Conservation (phyloP, 2,888 invertebrate genomes). For the Julus scanicus region DNA sequence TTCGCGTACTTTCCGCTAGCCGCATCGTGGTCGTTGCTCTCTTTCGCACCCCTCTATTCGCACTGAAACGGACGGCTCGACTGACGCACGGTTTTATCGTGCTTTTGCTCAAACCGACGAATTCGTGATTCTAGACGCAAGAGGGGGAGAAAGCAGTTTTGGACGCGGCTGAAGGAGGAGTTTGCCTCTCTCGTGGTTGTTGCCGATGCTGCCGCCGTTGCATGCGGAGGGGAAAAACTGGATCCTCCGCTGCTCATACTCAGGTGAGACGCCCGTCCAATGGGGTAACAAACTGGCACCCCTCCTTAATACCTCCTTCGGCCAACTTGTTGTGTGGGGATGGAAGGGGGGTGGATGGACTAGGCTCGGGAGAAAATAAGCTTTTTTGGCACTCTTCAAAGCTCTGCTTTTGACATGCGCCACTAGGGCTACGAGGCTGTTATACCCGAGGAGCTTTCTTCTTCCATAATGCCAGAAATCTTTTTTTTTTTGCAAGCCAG, state of each 20-base stretch:
- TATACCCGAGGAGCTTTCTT: background rate
- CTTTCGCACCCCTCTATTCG: background rate
- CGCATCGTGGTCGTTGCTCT: background rate
- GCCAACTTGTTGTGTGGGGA: background rate
- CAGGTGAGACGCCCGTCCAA: constrained; percentile 6
- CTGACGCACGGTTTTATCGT: background rate
- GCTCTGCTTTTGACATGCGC: background rate
- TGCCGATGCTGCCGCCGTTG: no score
- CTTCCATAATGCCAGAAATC: background rate
- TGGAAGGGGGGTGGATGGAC: background rate
- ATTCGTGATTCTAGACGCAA: background rate
- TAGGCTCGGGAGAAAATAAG: background rate
- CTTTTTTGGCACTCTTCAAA: background rate
- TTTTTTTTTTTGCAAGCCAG: background rate
- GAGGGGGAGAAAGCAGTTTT: background rate
- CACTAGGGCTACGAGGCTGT: background rate
- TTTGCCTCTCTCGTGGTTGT: no score
- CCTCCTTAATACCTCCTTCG: constrained; percentile 16
- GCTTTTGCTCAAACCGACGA: background rate
- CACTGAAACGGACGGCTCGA: background rate
- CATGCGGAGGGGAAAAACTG: background rate
- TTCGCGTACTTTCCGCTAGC: background rate
- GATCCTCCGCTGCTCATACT: background rate
- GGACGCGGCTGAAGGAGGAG: no score
- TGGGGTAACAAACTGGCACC: background rate